Evolutionary conservation across 35 echinoderm and acorn worm genomes (phyloP), one percentile per base, ranked within the genome.

Genomic region (Heliocidaris tuberculata): DNA sequence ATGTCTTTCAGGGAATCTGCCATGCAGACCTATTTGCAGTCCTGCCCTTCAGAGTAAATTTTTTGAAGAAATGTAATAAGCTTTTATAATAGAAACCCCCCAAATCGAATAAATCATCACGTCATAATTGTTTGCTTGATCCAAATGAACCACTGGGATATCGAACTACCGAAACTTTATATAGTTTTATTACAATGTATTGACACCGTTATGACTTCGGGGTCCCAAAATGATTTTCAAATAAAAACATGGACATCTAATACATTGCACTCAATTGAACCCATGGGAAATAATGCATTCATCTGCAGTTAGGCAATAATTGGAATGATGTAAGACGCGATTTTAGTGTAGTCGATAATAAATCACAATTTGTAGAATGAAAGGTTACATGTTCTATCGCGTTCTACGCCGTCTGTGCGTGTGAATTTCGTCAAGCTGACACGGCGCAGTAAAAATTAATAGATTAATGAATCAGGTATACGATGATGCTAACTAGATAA

Each of bases 391-490:
- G 19, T 7, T 19, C 27, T n/a, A 78, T n/a, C 59, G 65, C 65
- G 27, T 21, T 70, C 21, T 78, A 78, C 65, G 65, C 65, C 65
- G 27, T 78, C 65, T 78, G 65, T 78, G 65, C 65, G 27, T 27
- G 65, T 78, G 65, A 24, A 24, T 78, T 78, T 78, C 19, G 65
- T 27, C 27, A 78, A 78, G 65, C 65, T 78, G 65, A 78, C 65
- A 78, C 21, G 65, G 21, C 65, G 65, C 65, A 78, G 65, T 78
- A 78, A 78, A 78, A 78, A 78, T 78, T 78, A 78, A 78, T 78
- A 9, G 65, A 78, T 78, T 78, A 78, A 78, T 78, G 27, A 78
- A 78, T 78, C 27, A 78, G 65, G 27, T 78, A 78, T 78, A 78
- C 65, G 65, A 78, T 78, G 21, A 78, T 78, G 65, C 65, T 78